Evolutionary conservation across 2,888 invertebrate genomes (phyloP).

Genomic region (Lochmaea crataegi): DNA sequence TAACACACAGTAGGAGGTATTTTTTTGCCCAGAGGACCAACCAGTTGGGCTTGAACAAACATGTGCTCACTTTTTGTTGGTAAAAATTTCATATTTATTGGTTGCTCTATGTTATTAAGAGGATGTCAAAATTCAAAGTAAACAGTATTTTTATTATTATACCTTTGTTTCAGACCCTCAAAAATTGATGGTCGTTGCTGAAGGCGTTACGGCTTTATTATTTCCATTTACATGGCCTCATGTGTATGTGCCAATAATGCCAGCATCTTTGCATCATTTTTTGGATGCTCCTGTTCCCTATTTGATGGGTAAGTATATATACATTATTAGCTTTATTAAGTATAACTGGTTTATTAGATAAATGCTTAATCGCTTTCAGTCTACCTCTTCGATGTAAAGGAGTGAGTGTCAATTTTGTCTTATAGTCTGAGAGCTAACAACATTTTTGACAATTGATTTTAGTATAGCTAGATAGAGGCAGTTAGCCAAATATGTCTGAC

Average conservation of each 20-base stretch:
- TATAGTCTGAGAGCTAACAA: too few relatives aligned
- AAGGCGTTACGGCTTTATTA: constrained; percentile 88
- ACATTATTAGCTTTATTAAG: background rate
- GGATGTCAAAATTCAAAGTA: too few relatives aligned
- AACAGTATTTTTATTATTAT: too few relatives aligned
- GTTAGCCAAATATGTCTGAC: too few relatives aligned
- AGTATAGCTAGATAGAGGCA: too few relatives aligned
- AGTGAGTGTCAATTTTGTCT: too few relatives aligned
- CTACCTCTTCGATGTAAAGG: background rate
- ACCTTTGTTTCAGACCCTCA: constrained; percentile 80
- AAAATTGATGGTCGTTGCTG: constrained; percentile 95
- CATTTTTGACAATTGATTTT: too few relatives aligned
- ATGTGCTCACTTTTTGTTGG: too few relatives aligned
- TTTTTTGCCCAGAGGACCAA: too few relatives aligned
- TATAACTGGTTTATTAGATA: background rate
- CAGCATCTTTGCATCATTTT: constrained; percentile 94
- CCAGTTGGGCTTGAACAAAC: too few relatives aligned
- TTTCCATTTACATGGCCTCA: constrained; percentile 99
- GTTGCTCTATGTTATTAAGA: background rate
- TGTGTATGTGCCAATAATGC: constrained; percentile 98
- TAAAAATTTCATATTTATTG: background rate
- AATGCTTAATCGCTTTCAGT: background rate
- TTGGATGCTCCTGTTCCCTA: constrained; percentile 99
- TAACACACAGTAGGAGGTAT: too few relatives aligned
- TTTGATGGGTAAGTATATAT: constrained; percentile 83